Conservation (phyloP, 2,797 vertebrate species). For the Chrosomus eos region DNA sequence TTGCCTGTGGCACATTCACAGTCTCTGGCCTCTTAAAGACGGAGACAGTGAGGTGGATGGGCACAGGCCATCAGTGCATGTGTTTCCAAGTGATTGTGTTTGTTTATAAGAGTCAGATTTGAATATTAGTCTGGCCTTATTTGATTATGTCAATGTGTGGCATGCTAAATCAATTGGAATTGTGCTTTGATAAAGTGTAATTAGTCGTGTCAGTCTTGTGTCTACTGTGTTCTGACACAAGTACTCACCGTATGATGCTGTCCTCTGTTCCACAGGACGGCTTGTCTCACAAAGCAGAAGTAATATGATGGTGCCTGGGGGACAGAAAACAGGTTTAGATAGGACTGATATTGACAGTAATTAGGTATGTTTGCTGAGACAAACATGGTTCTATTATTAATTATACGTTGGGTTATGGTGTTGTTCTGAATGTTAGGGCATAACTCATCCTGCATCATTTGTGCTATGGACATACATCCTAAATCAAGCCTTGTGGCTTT, state of each 20-base stretch:
- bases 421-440: not conserved
- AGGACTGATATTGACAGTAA: not conserved
- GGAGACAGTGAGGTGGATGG: slow-evolving; percentile 52
- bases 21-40: slow-evolving; percentile 70
- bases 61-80: slow-evolving; percentile 52
- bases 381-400: not conserved
- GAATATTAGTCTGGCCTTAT: slow-evolving; percentile 16
- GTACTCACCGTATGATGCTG: slow-evolving; percentile 58
- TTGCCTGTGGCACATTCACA: slow-evolving; percentile 75
- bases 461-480: not conserved
- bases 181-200: slow-evolving; percentile 5
- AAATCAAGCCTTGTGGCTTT: not conserved
- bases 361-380: not conserved
- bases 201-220: not conserved
- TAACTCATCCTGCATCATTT: not conserved
- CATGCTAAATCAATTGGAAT: slow-evolving; percentile 4
- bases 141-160: not conserved
- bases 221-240: not conserved
- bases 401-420: not conserved
- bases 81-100: slow-evolving; percentile 20
- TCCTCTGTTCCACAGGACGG: slow-evolving; percentile 73
- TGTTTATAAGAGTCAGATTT: slow-evolving; percentile 27
- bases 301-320: slow-evolving; percentile 68
- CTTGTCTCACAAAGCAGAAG: slow-evolving; percentile 71
- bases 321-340: slow-evolving; percentile 48